phyloP scores from a whole-genome alignment of 2,888 invertebrate species.

The Acheta domesticus region DNA sequence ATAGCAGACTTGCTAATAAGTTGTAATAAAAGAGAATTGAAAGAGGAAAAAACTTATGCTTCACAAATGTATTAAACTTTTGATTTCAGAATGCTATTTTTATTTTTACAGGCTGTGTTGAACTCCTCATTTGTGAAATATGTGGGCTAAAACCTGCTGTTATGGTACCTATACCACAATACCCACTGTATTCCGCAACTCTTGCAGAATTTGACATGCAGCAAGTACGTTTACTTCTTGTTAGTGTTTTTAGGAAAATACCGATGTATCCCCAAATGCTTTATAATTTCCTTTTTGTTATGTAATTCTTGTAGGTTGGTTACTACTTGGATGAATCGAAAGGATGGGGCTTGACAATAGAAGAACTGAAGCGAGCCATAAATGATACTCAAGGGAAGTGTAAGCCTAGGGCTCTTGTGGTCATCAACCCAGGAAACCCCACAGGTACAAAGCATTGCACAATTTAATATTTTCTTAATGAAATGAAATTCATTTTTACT shows the following conservation, averaged over 20 bases:
- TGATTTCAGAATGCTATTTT: too few species aligned
- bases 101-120: conserved; percentile 57
- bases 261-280: conserved; percentile 38
- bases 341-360: conserved; percentile 77
- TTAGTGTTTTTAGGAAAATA: too few species aligned
- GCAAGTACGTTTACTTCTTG: conserved; percentile 47
- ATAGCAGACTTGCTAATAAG: too few species aligned
- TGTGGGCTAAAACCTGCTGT: conserved; percentile 70
- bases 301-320: conserved; percentile 29
- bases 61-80: neutral
- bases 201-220: conserved; percentile 86
- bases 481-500: too few species aligned
- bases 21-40: too few species aligned
- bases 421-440: conserved; percentile 99
- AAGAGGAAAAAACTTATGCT: neutral
- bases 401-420: conserved; percentile 78
- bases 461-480: too few species aligned
- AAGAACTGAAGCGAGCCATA: conserved; percentile 75
- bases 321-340: conserved; percentile 79
- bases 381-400: conserved; percentile 59
- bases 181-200: conserved; percentile 95
- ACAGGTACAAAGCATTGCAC: conserved; percentile 60
- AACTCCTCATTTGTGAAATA: conserved; percentile 59
- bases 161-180: conserved; percentile 97
- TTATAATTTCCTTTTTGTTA: neutral